These are phyloP conservation scores for Drosophila paulistorum DNA, from an alignment of 1,140 invertebrate species.

Conservation along the genomic window DNA sequence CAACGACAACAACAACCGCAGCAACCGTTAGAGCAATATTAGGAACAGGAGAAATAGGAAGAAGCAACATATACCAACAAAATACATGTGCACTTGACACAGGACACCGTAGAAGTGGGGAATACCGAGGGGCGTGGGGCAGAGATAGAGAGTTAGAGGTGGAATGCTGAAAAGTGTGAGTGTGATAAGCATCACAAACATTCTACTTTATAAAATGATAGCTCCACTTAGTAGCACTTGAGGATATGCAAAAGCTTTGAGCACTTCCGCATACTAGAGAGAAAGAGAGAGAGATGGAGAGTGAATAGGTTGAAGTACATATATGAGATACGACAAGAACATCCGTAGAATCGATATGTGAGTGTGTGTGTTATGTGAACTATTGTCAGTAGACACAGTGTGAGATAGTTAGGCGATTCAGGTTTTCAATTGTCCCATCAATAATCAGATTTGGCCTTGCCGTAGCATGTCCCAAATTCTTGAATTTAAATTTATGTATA, in stretches of 20 bases:
- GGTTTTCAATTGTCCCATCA: conserved; percentile 7
- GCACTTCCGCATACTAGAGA: conserved; percentile 63
- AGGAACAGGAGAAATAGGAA: neutral
- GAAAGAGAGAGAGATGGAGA: neutral
- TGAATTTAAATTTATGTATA: neutral
- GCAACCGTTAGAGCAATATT: conserved; percentile 5
- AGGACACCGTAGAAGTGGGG: conserved; percentile 2
- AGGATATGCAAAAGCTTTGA: conserved; percentile 75
- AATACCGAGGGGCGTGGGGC: neutral
- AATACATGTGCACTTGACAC: conserved; percentile 64
- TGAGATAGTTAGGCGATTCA: neutral
- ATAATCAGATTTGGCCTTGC: neutral
- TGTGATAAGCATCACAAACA: conserved; percentile 68
- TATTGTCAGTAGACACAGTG: neutral
- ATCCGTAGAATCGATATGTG: neutral
- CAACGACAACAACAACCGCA: conserved; percentile 31
- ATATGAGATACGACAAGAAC: conserved; percentile 3
- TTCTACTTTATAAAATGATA: conserved; percentile 61
- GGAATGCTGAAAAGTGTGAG: conserved; percentile 28
- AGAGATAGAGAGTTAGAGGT: conserved; percentile 2
- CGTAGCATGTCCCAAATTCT: neutral
- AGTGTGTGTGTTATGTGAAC: neutral
- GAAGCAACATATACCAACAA: conserved; percentile 42
- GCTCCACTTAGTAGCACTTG: conserved; percentile 76
- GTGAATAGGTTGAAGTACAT: neutral